Evolutionary conservation across 2,797 vertebrate genomes (phyloP).

Genomic region (Orestias chungarensis): DNA sequence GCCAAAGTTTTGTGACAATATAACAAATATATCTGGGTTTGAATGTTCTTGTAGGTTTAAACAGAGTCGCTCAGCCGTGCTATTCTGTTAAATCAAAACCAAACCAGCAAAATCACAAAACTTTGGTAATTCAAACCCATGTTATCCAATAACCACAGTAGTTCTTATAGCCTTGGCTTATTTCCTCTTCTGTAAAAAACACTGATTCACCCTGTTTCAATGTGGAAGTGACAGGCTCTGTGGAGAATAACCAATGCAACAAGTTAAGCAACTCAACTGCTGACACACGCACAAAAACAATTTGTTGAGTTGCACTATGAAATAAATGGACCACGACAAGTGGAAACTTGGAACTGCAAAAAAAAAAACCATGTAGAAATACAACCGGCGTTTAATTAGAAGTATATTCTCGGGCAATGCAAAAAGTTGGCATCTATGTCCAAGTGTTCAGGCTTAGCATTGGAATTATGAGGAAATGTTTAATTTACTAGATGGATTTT

Average conservation of each 20-base stretch:
- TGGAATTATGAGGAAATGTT: background rate
- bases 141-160: background rate
- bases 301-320: too few relatives aligned
- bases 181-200: background rate
- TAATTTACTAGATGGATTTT: background rate
- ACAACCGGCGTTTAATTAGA: too few relatives aligned
- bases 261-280: background rate
- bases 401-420: background rate
- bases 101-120: background rate
- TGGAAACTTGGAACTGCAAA: too few relatives aligned
- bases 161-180: background rate
- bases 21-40: too few relatives aligned
- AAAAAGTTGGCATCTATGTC: background rate
- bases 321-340: too few relatives aligned
- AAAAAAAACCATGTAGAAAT: too few relatives aligned
- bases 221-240: background rate
- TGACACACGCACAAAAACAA: too few relatives aligned
- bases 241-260: background rate
- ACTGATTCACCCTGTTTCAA: background rate
- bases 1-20: too few relatives aligned
- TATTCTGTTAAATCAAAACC: background rate
- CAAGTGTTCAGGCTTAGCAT: background rate
- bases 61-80: too few relatives aligned
- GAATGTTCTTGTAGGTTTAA: too few relatives aligned
- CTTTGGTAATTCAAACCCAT: background rate